Percentiles rank a stretch among this genome's conserved stretches.
Evolutionary conservation across 2,797 vertebrate genomes (phyloP).

Genomic region (Oreortyx pictus): DNA sequence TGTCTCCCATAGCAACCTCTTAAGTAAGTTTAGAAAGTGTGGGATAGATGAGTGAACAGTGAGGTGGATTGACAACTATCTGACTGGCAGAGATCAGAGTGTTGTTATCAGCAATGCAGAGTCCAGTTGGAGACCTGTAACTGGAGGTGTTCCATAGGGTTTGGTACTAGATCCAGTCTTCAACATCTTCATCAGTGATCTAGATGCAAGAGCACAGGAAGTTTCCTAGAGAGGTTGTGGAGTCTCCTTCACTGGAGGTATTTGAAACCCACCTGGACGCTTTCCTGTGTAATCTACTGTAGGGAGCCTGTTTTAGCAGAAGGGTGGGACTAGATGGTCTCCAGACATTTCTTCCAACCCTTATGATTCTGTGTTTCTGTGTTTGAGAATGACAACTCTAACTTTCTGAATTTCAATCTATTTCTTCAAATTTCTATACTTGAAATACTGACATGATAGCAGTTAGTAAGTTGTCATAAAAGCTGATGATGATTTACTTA

Average conservation of each 20-base stretch:
- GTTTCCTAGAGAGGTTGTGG: background rate
- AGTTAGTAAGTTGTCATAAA: background rate
- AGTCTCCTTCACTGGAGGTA: background rate
- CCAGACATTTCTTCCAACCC: background rate
- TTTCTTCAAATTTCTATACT: background rate
- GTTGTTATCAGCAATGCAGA: no score
- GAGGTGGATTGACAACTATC: no score
- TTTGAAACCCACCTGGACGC: background rate
- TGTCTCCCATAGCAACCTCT: no score
- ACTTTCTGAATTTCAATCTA: background rate
- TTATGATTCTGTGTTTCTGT: background rate
- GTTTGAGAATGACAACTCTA: background rate
- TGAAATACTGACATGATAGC: background rate
- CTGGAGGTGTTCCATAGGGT: no score
- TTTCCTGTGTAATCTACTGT: background rate
- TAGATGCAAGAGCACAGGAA: background rate
- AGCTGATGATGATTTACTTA: background rate
- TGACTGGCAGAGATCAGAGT: no score
- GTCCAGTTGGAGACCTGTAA: no score
- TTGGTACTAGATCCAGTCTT: no score
- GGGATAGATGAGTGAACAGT: no score
- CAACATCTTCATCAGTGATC: no score
- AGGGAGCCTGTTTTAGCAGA: no score
- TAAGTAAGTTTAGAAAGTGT: no score
- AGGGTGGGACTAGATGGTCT: no score